phyloP scores from a whole-genome alignment of 2,113 vertebrate genomes.

The Protomyctophum bolini region DNA sequence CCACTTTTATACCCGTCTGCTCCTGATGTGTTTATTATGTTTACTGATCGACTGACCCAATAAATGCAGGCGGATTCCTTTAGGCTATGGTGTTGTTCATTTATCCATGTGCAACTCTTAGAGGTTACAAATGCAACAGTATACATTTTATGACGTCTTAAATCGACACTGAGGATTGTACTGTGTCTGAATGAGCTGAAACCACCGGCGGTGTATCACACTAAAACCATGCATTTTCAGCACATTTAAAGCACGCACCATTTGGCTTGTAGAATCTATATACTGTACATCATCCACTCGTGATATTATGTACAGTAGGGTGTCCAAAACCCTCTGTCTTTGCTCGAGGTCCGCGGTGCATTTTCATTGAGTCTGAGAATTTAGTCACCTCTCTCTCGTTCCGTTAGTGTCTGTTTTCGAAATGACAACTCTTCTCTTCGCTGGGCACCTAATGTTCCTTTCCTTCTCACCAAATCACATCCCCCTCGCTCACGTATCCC shows the following conservation, averaged over 20 bases:
- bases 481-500: constrained; percentile 36
- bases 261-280: not conserved
- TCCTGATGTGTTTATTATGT: not conserved
- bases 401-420: too few species aligned
- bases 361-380: too few species aligned
- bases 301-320: not conserved
- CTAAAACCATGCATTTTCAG: not conserved
- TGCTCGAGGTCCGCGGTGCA: constrained; percentile 30
- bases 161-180: too few species aligned
- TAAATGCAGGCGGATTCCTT: not conserved
- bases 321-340: constrained; percentile 33
- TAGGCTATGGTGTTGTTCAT: too few species aligned
- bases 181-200: not conserved
- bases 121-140: too few species aligned
- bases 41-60: not conserved
- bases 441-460: constrained; percentile 40
- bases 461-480: constrained; percentile 35
- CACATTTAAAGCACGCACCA: not conserved
- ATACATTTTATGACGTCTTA: too few species aligned
- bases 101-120: too few species aligned
- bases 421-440: constrained; percentile 52
- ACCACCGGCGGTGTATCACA: not conserved
- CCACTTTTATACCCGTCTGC: too few species aligned
- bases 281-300: not conserved
- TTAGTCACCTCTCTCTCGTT: too few species aligned